Evolutionary conservation across 2,888 invertebrate genomes (phyloP).

Genomic region (Peribatodes rhomboidaria): DNA sequence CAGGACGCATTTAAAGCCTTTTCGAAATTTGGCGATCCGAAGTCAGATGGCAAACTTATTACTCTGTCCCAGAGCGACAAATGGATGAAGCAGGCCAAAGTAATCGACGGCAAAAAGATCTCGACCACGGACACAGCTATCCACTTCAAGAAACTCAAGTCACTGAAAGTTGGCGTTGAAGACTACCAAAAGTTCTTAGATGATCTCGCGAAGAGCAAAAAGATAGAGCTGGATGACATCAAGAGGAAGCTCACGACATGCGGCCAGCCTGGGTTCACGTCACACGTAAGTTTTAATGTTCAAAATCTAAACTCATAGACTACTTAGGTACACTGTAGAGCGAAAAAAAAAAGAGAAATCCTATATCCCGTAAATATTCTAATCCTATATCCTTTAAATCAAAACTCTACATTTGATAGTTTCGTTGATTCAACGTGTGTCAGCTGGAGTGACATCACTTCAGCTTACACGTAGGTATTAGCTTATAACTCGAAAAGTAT

Average conservation of each 20-base stretch:
- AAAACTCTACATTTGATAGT: no score
- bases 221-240: slow-evolving; percentile 92
- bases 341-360: no score
- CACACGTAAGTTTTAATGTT: slow-evolving; percentile 67
- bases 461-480: no score
- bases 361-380: no score
- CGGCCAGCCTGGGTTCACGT: slow-evolving; percentile 90
- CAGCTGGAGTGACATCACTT: no score
- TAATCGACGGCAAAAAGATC: slow-evolving; percentile 93
- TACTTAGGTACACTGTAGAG: background rate
- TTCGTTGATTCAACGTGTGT: no score
- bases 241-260: slow-evolving; percentile 93
- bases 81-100: slow-evolving; percentile 96
- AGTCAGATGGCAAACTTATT: slow-evolving; percentile 94
- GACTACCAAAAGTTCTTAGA: slow-evolving; percentile 95
- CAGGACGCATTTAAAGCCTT: slow-evolving; percentile 92
- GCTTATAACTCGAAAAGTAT: no score
- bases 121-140: slow-evolving; percentile 97
- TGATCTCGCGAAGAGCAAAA: slow-evolving; percentile 94
- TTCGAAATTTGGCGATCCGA: slow-evolving; percentile 94
- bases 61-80: slow-evolving; percentile 97
- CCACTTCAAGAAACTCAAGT: slow-evolving; percentile 95
- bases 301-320: background rate
- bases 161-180: slow-evolving; percentile 90
- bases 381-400: no score